phyloP scores from a whole-genome alignment of 2,888 invertebrate genomes.

The Dryobota labecula region DNA sequence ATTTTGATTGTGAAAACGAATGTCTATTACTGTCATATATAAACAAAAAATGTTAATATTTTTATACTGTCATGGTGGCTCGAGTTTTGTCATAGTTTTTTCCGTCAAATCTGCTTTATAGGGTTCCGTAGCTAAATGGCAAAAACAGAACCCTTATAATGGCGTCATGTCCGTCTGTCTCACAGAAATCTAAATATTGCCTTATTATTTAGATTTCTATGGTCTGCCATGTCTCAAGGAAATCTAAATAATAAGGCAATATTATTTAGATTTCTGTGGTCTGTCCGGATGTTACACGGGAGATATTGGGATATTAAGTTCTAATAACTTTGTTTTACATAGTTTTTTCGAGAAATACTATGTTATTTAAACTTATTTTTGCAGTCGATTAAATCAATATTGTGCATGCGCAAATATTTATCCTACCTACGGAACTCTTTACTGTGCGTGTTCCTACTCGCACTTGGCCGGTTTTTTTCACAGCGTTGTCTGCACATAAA shows the following conservation, averaged over 20 bases:
- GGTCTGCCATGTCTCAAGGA: too few relatives aligned
- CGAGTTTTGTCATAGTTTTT: background rate
- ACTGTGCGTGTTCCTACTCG: background rate
- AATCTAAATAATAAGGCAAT: too few relatives aligned
- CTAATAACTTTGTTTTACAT: background rate
- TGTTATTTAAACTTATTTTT: too few relatives aligned
- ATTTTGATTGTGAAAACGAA: background rate
- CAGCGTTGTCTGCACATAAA: background rate
- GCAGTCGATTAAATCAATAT: too few relatives aligned
- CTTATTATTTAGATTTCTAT: too few relatives aligned
- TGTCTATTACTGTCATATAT: too few relatives aligned
- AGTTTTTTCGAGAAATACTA: background rate
- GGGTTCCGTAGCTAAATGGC: background rate
- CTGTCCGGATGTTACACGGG: too few relatives aligned
- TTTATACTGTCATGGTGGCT: background rate
- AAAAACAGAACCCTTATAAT: background rate
- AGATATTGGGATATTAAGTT: too few relatives aligned
- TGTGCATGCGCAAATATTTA: background rate
- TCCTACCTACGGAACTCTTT: background rate
- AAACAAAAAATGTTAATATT: too few relatives aligned
- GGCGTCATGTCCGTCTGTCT: background rate
- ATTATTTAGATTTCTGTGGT: too few relatives aligned
- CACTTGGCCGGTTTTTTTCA: background rate
- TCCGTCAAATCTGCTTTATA: background rate
- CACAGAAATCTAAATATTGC: too few relatives aligned